Evolutionary conservation across 1,140 invertebrate genomes (phyloP).

Genomic region (Phortica variegata): DNA sequence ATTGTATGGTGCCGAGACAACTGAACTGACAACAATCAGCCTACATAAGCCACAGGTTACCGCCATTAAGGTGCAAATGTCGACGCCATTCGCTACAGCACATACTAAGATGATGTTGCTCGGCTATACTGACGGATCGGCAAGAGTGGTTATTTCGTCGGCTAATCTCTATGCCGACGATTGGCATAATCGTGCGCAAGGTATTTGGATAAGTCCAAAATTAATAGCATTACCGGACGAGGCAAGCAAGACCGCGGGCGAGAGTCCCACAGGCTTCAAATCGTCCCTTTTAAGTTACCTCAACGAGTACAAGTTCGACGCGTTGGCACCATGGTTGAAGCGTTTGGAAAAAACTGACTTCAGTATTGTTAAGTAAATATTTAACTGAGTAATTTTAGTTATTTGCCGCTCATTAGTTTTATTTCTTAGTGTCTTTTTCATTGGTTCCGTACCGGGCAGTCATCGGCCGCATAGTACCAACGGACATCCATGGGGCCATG

Average conservation of each 20-base stretch:
- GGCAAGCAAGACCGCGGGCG: constrained; percentile 65
- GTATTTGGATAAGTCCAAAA: constrained; percentile 84
- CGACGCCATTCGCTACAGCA: constrained; percentile 78
- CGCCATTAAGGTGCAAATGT: constrained; percentile 70
- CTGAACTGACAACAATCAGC: constrained; percentile 60
- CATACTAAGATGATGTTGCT: constrained; percentile 92
- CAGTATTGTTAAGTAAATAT: constrained; percentile 70
- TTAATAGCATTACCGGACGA: constrained; percentile 65
- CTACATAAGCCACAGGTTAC: constrained; percentile 66
- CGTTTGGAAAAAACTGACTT: constrained; percentile 74
- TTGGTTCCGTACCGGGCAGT: constrained; percentile 81
- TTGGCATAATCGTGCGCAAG: constrained; percentile 93
- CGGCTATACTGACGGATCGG: constrained; percentile 74
- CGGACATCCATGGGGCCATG: constrained; percentile 69
- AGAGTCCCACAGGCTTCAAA: constrained; percentile 85
- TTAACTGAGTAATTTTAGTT: constrained; percentile 74
- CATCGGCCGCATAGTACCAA: constrained; percentile 63
- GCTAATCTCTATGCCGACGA: constrained; percentile 88
- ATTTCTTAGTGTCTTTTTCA: constrained; percentile 72
- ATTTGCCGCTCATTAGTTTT: constrained; percentile 73
- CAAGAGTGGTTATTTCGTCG: constrained; percentile 87
- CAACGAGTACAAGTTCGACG: constrained; percentile 66
- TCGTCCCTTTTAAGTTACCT: constrained; percentile 79
- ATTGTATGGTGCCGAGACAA: constrained; percentile 75
- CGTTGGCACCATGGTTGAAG: constrained; percentile 70